Evolutionary conservation across 2,797 vertebrate genomes (phyloP).

Genomic region (Cyprinella venusta): DNA sequence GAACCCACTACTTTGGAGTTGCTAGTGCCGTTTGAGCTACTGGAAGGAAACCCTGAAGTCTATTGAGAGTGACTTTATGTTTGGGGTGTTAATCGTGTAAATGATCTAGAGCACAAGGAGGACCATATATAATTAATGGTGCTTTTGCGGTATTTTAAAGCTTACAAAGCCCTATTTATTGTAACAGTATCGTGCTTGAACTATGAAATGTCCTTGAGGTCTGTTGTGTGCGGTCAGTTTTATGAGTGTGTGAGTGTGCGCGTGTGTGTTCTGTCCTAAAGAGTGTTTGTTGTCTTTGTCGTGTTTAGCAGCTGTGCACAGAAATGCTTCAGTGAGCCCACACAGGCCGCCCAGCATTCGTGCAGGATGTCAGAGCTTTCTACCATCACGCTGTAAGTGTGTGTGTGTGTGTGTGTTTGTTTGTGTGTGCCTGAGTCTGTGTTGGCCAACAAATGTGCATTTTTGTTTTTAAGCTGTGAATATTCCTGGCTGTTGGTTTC

Average conservation of each 20-base stretch:
- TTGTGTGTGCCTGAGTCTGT: slow-evolving; percentile 22
- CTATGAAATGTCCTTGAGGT: slow-evolving; percentile 20
- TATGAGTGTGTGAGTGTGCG: slow-evolving; percentile 67
- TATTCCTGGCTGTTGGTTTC: neutral
- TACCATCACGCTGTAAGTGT: slow-evolving; percentile 99
- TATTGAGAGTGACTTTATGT: neutral
- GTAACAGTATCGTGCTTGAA: neutral
- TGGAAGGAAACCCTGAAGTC: neutral
- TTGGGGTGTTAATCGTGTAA: neutral
- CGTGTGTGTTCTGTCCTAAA: slow-evolving; percentile 64
- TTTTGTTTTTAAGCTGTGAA: slow-evolving; percentile 9
- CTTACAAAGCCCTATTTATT: neutral
- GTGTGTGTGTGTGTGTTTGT: slow-evolving; percentile 68
- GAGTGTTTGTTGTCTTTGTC: slow-evolving; percentile 86
- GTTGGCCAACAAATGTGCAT: slow-evolving; percentile 39
- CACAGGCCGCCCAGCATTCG: slow-evolving; percentile 97
- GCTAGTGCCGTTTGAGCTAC: too few species aligned
- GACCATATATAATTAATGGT: neutral
- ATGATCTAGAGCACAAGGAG: neutral
- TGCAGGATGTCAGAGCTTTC: slow-evolving; percentile 99
- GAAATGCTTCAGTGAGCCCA: slow-evolving; percentile 99
- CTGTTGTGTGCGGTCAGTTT: slow-evolving; percentile 47
- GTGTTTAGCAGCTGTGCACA: slow-evolving; percentile 99
- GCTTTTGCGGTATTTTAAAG: neutral
- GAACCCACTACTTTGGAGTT: neutral